Evolutionary conservation across 2,797 vertebrate genomes (phyloP), one percentile per base, ranked within the genome.

Genomic region (Tamandua tetradactyla): DNA sequence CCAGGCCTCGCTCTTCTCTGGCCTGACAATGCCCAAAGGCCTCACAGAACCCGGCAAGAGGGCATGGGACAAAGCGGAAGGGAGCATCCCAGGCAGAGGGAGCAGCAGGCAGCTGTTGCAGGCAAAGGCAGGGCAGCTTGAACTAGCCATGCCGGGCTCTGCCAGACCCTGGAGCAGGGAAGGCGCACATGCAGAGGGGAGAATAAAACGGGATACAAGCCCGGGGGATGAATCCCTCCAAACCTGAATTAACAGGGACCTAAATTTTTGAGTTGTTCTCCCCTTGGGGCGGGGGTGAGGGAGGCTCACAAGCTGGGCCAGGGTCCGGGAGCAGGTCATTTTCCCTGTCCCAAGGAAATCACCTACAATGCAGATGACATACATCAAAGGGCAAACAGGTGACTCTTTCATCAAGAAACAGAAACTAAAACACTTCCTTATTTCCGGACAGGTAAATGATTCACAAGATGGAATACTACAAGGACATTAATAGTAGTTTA

Each of bases 391-490:
- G 61, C 68, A 23, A 72, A 57, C 3, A 27, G 47, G 42, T 25
- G 6, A 49, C 5, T 11, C 42, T 22, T n/a, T 35, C 44, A 18
- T n/a, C 61, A 3, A 30, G 61, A 25, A 52, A 37, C 13, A 7
- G 85, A 86, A 69, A 59, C 13, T 20, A 61, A 91, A 47, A 5
- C 42, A 61, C 74, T 83, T 93, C 96, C 84, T 80, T 55, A 55
- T 37, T 57, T 42, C 47, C 20, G 62, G 66, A 40, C 32, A 57
- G 84, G 74, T 55, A n/a, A 80, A 84, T 84, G 92, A 91, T 30
- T 89, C 79, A 89, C 62, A 76, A 52, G n/a, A 42, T 0, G 5
- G 32, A 84, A 61, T 1, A 66, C 35, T 76, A 84, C 52, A 13
- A 62, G 69, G 37, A 40, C 27, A 15, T 47, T 74, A 44, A 6